Percentiles rank a stretch among this genome's conserved stretches.
phyloP scores from a whole-genome alignment of 1,140 invertebrate species.

The Teleogryllus occipitalis region DNA sequence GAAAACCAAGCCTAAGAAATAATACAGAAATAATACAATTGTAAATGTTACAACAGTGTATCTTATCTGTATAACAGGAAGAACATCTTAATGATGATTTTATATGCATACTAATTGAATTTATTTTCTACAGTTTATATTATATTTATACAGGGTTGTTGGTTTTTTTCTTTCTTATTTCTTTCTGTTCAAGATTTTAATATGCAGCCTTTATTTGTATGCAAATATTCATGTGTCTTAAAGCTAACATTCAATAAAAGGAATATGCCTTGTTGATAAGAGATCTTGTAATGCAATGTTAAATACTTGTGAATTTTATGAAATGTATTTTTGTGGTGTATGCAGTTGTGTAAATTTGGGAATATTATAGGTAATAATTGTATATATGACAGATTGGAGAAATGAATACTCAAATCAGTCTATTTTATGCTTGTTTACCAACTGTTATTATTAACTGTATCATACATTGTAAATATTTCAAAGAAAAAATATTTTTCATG shows the following conservation, averaged over 20 bases:
- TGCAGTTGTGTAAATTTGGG: background rate
- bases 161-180: background rate
- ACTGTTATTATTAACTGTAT: background rate
- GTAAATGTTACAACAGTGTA: too few species aligned
- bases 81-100: too few species aligned
- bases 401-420: background rate
- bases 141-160: too few species aligned
- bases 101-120: too few species aligned
- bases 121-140: too few species aligned
- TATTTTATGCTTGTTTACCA: background rate
- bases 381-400: background rate
- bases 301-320: background rate
- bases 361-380: background rate
- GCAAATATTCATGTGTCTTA: background rate
- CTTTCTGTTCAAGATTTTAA: background rate
- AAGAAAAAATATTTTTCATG: conserved; percentile 3
- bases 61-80: too few species aligned
- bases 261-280: background rate
- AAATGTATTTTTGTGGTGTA: background rate
- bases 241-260: background rate
- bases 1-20: too few species aligned
- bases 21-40: too few species aligned
- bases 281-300: background rate
- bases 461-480: background rate
- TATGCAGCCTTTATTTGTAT: background rate